Evolutionary conservation across 2,888 invertebrate species (phyloP).

Genomic region (Lapara coniferarum): DNA sequence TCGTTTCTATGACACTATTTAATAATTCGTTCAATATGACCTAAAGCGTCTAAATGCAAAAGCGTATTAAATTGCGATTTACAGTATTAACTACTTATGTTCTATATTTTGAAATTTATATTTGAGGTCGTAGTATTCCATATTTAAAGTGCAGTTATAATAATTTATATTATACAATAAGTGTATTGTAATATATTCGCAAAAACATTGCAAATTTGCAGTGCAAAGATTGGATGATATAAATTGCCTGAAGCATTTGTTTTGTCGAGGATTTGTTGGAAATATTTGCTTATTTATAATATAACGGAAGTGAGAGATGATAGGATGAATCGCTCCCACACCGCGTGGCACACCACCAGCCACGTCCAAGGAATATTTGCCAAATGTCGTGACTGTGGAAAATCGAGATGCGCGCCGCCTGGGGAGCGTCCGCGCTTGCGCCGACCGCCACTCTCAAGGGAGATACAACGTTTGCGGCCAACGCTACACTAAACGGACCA

Average conservation of each 20-base stretch:
- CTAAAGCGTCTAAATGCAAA: slow-evolving; percentile 53
- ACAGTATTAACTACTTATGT: slow-evolving; percentile 12
- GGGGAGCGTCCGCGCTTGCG: slow-evolving; percentile 64
- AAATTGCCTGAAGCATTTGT: background rate
- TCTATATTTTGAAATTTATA: slow-evolving; percentile 13
- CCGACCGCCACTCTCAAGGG: slow-evolving; percentile 68
- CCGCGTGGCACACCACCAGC: slow-evolving; percentile 60
- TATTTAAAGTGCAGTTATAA: background rate
- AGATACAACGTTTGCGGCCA: slow-evolving; percentile 77
- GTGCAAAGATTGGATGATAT: background rate
- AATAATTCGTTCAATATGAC: slow-evolving; percentile 55
- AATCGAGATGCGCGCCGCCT: slow-evolving; percentile 81
- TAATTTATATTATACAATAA: background rate
- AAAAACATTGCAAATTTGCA: slow-evolving; percentile 1
- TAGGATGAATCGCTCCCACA: slow-evolving; percentile 79
- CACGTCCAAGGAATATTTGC: slow-evolving; percentile 78
- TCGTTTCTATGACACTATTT: slow-evolving; percentile 68
- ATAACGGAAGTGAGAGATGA: slow-evolving; percentile 77
- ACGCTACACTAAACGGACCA: slow-evolving; percentile 70
- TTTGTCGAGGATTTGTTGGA: background rate
- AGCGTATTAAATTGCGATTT: slow-evolving; percentile 39
- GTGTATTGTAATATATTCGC: background rate
- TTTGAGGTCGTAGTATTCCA: background rate
- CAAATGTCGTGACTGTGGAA: slow-evolving; percentile 81
- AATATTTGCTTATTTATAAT: slow-evolving; percentile 55